Evolutionary conservation across 2,113 vertebrate genomes (phyloP).

Genomic region (Heterotilapia buettikoferi): DNA sequence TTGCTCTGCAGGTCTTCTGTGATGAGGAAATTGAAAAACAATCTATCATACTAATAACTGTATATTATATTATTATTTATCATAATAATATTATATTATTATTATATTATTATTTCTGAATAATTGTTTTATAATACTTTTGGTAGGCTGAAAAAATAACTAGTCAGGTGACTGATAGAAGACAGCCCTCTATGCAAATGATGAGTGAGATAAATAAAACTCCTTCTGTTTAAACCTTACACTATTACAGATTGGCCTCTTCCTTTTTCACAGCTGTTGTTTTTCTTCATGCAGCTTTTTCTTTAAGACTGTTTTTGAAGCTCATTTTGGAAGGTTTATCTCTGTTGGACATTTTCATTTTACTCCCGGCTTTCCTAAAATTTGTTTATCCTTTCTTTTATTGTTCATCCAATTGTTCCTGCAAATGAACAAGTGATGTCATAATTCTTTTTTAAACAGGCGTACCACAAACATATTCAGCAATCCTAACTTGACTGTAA

Average conservation of each 20-base stretch:
- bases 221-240: constrained; percentile 22
- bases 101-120: background rate
- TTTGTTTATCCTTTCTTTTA: background rate
- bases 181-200: constrained; percentile 61
- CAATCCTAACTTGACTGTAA: background rate
- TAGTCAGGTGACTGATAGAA: constrained; percentile 14
- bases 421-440: background rate
- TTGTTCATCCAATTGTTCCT: background rate
- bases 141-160: background rate
- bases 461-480: background rate
- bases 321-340: background rate
- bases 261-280: constrained; percentile 26
- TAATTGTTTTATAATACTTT: background rate
- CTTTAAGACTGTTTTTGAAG: background rate
- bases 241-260: background rate
- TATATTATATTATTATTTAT: background rate
- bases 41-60: background rate
- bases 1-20: background rate
- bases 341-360: background rate
- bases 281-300: background rate
- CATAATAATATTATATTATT: background rate
- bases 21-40: background rate
- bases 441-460: background rate
- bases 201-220: constrained; percentile 44
- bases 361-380: background rate